phyloP scores from a whole-genome alignment of 2,797 vertebrate species.

The Cottoperca gobio region DNA sequence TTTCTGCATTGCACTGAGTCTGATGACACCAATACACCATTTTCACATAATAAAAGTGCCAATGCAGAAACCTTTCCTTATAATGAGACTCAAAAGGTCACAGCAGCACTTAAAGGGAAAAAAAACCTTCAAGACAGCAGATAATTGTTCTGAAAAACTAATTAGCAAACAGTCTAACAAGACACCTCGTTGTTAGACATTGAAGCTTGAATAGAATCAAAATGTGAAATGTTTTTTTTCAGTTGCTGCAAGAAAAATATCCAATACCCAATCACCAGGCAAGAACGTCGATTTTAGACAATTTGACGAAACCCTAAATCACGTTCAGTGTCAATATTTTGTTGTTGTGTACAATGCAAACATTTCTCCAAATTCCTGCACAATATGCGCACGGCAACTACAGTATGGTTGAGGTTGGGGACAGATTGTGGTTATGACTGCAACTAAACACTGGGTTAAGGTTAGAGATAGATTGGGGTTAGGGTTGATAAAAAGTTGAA shows the following conservation, averaged over 20 bases:
- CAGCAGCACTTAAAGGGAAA: constrained; percentile 15
- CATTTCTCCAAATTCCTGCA: not conserved
- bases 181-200: not conserved
- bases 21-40: constrained; percentile 1
- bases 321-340: not conserved
- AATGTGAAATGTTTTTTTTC: not conserved
- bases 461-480: not conserved
- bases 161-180: constrained; percentile 46
- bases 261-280: not conserved
- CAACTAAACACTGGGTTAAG: not conserved
- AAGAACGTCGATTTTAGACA: not conserved
- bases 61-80: constrained; percentile 37
- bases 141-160: constrained; percentile 45
- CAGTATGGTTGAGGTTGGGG: not conserved
- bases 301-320: not conserved
- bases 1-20: constrained; percentile 27
- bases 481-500: not conserved
- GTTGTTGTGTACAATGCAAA: not conserved
- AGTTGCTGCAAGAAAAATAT: not conserved
- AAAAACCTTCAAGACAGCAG: constrained; percentile 15
- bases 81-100: constrained; percentile 59
- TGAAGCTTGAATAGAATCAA: not conserved
- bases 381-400: not conserved
- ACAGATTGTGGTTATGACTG: not conserved
- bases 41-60: constrained; percentile 42